Conservation (phyloP, 92 coral and sea anemone genomes). For the Heliopora coerulea region DNA sequence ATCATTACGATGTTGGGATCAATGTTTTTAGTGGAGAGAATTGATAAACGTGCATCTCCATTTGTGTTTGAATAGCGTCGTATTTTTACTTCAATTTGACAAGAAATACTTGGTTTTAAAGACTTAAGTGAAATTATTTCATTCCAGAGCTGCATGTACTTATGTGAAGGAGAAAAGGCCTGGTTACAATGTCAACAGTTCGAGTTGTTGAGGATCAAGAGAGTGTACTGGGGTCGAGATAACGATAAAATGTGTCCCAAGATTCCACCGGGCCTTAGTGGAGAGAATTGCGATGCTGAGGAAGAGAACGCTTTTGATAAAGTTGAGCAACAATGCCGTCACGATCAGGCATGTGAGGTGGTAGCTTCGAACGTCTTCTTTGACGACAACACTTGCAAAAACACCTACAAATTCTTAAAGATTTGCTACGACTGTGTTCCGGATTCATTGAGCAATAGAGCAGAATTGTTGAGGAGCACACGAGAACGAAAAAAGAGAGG, state of each 20-base stretch:
- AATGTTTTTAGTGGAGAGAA: too few relatives aligned
- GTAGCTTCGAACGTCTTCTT: conserved; percentile 97
- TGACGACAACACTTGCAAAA: conserved; percentile 91
- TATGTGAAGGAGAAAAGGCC: conserved; percentile 93
- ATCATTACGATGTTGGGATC: too few relatives aligned
- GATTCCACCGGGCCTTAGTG: conserved; percentile 83
- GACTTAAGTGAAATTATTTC: not conserved
- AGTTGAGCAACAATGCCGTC: conserved; percentile 81
- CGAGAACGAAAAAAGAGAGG: conserved; percentile 32
- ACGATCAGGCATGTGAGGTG: conserved; percentile 90
- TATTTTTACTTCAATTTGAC: too few relatives aligned
- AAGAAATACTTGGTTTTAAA: too few relatives aligned
- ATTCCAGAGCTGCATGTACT: conserved; percentile 84
- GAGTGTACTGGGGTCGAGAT: conserved; percentile 97
- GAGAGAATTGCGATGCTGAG: conserved; percentile 83
- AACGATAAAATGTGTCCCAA: conserved; percentile 82
- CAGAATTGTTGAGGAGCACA: conserved; percentile 39
- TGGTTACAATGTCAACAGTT: conserved; percentile 96
- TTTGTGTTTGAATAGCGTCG: too few relatives aligned
- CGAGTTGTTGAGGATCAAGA: conserved; percentile 76
- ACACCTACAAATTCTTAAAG: conserved; percentile 86
- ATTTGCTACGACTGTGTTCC: conserved; percentile 96
- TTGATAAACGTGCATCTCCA: too few relatives aligned
- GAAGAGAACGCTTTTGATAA: conserved; percentile 82
- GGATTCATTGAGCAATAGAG: conserved; percentile 52